A percentile compares a stretch with the other conserved stretches of the same genome.
Evolutionary conservation across 2,113 vertebrate genomes (phyloP).

Genomic region (Calidris pygmaea): DNA sequence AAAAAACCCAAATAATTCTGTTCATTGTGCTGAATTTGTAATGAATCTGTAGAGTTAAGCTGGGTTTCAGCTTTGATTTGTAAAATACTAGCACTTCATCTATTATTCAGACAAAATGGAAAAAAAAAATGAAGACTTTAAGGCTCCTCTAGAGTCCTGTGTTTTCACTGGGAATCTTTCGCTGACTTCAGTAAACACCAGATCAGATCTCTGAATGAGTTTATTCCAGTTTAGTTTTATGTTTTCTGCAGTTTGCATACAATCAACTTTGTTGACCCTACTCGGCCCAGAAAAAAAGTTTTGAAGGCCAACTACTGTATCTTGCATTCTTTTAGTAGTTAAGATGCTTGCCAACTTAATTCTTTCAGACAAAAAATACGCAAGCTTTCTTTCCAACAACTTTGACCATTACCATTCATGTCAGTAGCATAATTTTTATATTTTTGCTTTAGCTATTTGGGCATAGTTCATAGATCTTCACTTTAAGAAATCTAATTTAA

Average conservation of each 20-base stretch:
- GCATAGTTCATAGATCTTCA: neutral
- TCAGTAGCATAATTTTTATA: neutral
- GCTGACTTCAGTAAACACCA: neutral
- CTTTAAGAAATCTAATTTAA: neutral
- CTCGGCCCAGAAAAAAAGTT: neutral
- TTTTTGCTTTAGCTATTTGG: neutral
- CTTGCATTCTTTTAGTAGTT: constrained; percentile 3
- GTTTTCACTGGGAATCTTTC: neutral
- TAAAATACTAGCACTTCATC: neutral
- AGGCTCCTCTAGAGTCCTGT: neutral
- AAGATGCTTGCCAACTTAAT: neutral
- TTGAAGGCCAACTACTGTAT: neutral
- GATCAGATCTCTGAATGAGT: neutral
- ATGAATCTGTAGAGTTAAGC: neutral
- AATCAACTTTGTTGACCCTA: neutral
- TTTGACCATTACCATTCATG: neutral
- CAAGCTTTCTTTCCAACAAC: neutral
- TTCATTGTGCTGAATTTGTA: neutral
- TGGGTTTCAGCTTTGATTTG: neutral
- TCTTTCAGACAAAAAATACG: neutral
- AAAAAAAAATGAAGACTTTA: neutral
- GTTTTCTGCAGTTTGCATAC: neutral
- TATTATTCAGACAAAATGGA: neutral
- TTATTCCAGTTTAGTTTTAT: neutral
- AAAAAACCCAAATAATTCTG: neutral